Conservation (phyloP, 1,140 invertebrate genomes). For the Drosophila athabasca region DNA sequence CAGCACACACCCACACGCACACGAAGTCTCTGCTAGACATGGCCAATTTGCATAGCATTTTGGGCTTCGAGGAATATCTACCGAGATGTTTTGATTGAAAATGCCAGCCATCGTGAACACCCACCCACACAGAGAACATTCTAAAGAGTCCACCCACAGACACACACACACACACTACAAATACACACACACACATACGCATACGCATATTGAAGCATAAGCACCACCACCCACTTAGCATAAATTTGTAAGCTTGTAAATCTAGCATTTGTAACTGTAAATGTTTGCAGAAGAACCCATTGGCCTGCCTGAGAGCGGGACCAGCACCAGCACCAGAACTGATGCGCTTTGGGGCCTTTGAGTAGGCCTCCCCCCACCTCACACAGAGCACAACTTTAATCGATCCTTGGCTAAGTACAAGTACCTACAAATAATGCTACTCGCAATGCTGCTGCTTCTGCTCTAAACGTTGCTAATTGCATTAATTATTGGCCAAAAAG, state of each 20-base stretch:
- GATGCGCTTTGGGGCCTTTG: constrained; percentile 69
- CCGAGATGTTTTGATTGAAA: constrained; percentile 46
- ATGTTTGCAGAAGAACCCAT: constrained; percentile 73
- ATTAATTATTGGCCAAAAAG: constrained; percentile 53
- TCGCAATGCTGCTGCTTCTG: constrained; percentile 15
- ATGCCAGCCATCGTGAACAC: constrained; percentile 24
- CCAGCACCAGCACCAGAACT: constrained; percentile 58
- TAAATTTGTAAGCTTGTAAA: constrained; percentile 57
- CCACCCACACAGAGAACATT: constrained; percentile 1
- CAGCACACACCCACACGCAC: not conserved
- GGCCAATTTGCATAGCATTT: constrained; percentile 52
- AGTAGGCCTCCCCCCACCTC: constrained; percentile 25
- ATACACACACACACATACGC: not conserved
- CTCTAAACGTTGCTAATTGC: constrained; percentile 60
- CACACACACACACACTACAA: constrained; percentile 7
- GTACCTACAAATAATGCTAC: constrained; percentile 12
- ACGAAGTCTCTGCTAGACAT: constrained; percentile 14
- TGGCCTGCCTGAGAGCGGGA: constrained; percentile 60
- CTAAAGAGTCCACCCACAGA: constrained; percentile 6
- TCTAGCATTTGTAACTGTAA: constrained; percentile 62
- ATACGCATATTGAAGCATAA: not conserved
- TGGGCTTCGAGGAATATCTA: constrained; percentile 10
- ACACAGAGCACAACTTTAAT: constrained; percentile 23
- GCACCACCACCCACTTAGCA: constrained; percentile 24
- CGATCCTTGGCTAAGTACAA: constrained; percentile 20